Percentiles rank a stretch among this genome's conserved stretches.
Conservation (phyloP, 2,888 invertebrate genomes). For the Plemyria rubiginata region DNA sequence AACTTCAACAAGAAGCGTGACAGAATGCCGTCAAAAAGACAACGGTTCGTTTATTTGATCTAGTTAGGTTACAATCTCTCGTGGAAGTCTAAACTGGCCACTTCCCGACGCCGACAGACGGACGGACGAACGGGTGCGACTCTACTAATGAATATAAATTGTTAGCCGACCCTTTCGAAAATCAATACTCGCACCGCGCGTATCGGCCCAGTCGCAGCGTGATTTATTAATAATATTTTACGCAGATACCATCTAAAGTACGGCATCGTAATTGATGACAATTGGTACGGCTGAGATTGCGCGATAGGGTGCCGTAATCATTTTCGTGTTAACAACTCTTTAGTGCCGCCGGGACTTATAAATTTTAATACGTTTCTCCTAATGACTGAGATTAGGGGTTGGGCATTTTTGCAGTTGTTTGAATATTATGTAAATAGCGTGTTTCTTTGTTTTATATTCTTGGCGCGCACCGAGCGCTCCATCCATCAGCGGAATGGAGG, state of each 20-base stretch:
- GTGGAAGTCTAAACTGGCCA: slow-evolving; percentile 38
- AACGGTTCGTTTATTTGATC: slow-evolving; percentile 7
- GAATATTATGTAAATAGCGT: slow-evolving; percentile 72
- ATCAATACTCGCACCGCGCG: slow-evolving; percentile 69
- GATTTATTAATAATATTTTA: slow-evolving; percentile 83
- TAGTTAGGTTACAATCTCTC: slow-evolving; percentile 10
- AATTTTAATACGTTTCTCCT: slow-evolving; percentile 73
- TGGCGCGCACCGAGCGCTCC: slow-evolving; percentile 46
- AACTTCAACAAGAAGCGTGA: background rate
- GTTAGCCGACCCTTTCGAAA: slow-evolving; percentile 76
- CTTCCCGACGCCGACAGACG: slow-evolving; percentile 33
- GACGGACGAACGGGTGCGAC: slow-evolving; percentile 32
- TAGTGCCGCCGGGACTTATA: slow-evolving; percentile 61
- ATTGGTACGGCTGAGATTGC: slow-evolving; percentile 62
- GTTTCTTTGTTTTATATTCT: slow-evolving; percentile 58
- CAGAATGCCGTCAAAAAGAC: slow-evolving; percentile 11
- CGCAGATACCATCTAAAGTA: slow-evolving; percentile 80
- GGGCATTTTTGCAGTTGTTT: slow-evolving; percentile 65
- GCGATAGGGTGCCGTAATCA: slow-evolving; percentile 57
- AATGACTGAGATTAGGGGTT: slow-evolving; percentile 60
- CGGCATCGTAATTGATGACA: slow-evolving; percentile 78
- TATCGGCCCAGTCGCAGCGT: slow-evolving; percentile 73
- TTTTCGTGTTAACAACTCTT: slow-evolving; percentile 82
- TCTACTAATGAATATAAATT: slow-evolving; percentile 79
- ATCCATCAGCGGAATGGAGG: slow-evolving; percentile 48